Conservation (phyloP, 53 echinoderm and acorn worm species). For the Holothuria leucospilota region DNA sequence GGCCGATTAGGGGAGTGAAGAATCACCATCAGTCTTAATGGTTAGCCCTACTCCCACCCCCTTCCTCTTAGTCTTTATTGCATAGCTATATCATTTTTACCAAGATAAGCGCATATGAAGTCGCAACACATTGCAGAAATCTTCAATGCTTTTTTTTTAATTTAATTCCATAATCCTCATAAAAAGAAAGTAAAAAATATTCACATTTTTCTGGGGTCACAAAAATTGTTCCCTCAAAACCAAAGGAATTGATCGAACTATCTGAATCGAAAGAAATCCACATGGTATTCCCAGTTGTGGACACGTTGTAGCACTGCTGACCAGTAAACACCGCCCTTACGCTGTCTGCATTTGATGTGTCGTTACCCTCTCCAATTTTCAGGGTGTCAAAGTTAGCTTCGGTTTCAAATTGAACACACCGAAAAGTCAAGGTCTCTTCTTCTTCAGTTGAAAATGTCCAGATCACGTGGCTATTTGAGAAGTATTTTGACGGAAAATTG, state of each 20-base stretch:
- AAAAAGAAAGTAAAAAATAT: too few relatives aligned
- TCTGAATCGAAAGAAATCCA: slow-evolving; percentile 34
- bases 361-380: slow-evolving; percentile 6
- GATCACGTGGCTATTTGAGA: slow-evolving; percentile 18
- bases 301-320: not conserved
- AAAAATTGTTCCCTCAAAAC: not conserved
- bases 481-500: slow-evolving; percentile 24
- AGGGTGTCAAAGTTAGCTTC: slow-evolving; percentile 22
- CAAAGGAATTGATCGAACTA: not conserved
- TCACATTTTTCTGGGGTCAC: too few relatives aligned
- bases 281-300: not conserved
- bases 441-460: not conserved
- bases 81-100: too few relatives aligned
- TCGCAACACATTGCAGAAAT: too few relatives aligned
- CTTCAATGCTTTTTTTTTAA: too few relatives aligned
- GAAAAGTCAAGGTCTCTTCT: not conserved
- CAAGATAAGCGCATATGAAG: too few relatives aligned
- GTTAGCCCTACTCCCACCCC: too few relatives aligned
- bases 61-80: too few relatives aligned
- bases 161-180: too few relatives aligned
- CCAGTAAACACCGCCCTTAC: slow-evolving; percentile 16
- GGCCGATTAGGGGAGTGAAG: too few relatives aligned
- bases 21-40: too few relatives aligned
- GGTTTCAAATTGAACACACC: not conserved
- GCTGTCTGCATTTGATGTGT: not conserved